Evolutionary conservation across 2,888 invertebrate species (phyloP).

Genomic region (Sinhomidia bicolor): DNA sequence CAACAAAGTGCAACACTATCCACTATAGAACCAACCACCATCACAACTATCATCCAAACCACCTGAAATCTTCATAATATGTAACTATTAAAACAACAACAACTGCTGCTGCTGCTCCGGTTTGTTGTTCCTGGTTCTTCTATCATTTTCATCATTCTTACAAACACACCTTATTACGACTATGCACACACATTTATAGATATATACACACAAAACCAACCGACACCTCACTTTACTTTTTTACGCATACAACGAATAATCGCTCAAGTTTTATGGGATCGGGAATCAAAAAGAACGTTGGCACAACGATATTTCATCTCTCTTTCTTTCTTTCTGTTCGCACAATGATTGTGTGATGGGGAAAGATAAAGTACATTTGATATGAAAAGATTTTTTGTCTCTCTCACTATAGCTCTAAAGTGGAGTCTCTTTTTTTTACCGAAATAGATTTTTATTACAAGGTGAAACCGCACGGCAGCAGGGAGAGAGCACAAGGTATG

Average conservation of each 20-base stretch:
- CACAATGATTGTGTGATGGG: not conserved
- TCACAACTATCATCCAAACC: no score
- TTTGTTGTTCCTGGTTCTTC: slow-evolving; percentile 43
- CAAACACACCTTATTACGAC: no score
- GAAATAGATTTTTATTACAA: no score
- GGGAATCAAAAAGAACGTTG: not conserved
- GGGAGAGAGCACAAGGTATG: slow-evolving; percentile 5
- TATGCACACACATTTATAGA: not conserved
- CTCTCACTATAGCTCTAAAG: no score
- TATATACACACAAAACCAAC: not conserved
- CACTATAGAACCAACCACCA: not conserved
- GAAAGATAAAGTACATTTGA: not conserved
- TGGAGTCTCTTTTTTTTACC: no score
- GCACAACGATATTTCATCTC: no score
- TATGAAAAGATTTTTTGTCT: no score
- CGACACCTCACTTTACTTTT: no score
- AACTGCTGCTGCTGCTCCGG: slow-evolving; percentile 43
- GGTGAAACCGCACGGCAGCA: not conserved
- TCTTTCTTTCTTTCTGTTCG: not conserved
- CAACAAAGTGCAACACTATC: slow-evolving; percentile 12
- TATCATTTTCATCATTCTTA: no score
- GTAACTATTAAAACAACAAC: not conserved
- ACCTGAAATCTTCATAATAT: no score
- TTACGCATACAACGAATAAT: not conserved
- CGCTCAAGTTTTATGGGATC: slow-evolving; percentile 15